Evolutionary conservation across 2,797 vertebrate genomes (phyloP).

Genomic region (Anguilla obscura): DNA sequence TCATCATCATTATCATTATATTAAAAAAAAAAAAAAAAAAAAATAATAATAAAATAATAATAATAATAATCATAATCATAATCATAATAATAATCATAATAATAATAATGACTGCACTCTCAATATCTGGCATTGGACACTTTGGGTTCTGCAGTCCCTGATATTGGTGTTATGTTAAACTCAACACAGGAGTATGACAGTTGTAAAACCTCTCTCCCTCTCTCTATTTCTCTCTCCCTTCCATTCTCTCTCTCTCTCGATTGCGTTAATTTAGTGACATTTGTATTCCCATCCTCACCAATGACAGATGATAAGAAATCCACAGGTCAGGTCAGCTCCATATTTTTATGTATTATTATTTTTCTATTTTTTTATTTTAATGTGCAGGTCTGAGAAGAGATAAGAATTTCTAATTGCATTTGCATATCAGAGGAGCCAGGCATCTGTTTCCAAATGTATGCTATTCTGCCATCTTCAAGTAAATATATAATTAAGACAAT

Average conservation of each 20-base stretch:
- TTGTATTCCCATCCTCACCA: slow-evolving; percentile 66
- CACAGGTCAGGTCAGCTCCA: slow-evolving; percentile 63
- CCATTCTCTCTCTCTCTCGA: slow-evolving; percentile 41
- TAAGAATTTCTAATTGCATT: slow-evolving; percentile 73
- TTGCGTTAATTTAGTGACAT: slow-evolving; percentile 63
- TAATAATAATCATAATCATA: neutral
- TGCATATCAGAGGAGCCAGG: slow-evolving; percentile 62
- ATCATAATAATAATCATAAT: slow-evolving; percentile 28
- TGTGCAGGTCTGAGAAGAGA: slow-evolving; percentile 67
- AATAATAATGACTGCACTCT: neutral
- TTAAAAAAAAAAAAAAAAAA: too few relatives aligned
- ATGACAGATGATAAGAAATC: slow-evolving; percentile 56
- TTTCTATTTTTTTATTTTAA: slow-evolving; percentile 54
- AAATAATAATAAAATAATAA: too few relatives aligned
- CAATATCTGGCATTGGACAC: neutral
- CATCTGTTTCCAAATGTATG: slow-evolving; percentile 21
- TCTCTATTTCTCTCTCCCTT: neutral
- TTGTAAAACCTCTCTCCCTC: too few relatives aligned
- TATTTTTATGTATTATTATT: slow-evolving; percentile 30
- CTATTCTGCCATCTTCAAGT: neutral
- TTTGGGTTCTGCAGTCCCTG: neutral
- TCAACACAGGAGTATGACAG: neutral
- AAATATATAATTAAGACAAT: neutral
- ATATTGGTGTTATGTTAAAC: slow-evolving; percentile 9
- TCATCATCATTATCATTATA: too few relatives aligned